Conservation (phyloP, 2,113 vertebrate species). For the Ramphastos sulfuratus region DNA sequence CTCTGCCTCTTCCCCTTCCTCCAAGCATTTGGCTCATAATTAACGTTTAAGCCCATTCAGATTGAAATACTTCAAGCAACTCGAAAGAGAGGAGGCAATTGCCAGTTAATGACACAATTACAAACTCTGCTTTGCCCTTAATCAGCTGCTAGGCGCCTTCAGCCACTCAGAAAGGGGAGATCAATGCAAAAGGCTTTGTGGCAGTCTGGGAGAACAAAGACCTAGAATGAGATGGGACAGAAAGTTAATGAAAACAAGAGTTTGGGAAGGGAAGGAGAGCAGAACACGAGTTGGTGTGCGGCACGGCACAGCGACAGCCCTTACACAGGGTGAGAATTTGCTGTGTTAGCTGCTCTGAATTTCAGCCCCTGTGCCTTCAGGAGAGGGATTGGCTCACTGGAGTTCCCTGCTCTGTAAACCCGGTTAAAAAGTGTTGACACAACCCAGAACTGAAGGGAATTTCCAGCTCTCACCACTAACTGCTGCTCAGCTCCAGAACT, state of each 20-base stretch:
- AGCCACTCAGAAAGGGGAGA: not conserved
- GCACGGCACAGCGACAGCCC: not conserved
- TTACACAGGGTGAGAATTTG: not conserved
- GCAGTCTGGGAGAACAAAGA: not conserved
- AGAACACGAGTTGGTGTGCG: not conserved
- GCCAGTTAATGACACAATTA: conserved; percentile 48
- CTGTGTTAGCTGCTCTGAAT: not conserved
- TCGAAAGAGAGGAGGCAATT: not conserved
- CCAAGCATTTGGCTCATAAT: conserved; percentile 44
- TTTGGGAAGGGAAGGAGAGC: not conserved
- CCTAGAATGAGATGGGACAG: not conserved
- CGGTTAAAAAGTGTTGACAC: not conserved
- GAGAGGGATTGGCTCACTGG: not conserved
- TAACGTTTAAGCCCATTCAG: not conserved
- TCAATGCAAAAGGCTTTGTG: not conserved
- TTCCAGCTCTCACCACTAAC: conserved; percentile 2
- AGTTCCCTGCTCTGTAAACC: not conserved
- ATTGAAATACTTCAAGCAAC: conserved; percentile 42
- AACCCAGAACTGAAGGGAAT: not conserved
- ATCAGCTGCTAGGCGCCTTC: not conserved
- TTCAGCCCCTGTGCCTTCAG: not conserved
- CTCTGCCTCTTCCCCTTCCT: not conserved
- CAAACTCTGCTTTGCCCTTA: conserved; percentile 12
- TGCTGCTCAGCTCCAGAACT: not conserved
- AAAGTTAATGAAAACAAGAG: not conserved